A percentile compares a stretch with the other conserved stretches of the same genome.
Evolutionary conservation across 1,140 invertebrate species (phyloP).

Genomic region (Drosophila grimshawi): DNA sequence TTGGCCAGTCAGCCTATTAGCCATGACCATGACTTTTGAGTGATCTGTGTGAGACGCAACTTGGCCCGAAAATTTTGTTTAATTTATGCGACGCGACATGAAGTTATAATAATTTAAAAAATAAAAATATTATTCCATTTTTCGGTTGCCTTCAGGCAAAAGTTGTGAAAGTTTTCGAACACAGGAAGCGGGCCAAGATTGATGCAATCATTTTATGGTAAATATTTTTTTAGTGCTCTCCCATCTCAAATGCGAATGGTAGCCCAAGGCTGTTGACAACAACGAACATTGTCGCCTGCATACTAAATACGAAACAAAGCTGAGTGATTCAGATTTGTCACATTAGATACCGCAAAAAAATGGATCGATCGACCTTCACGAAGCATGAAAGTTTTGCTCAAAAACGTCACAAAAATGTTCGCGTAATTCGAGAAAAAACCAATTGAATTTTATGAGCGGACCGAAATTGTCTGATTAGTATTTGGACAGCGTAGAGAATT

Average conservation of each 20-base stretch:
- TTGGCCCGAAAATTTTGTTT: slow-evolving; percentile 32
- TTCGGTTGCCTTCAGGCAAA: slow-evolving; percentile 36
- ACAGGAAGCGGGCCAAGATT: slow-evolving; percentile 68
- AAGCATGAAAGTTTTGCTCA: slow-evolving; percentile 33
- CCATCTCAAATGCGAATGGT: slow-evolving; percentile 53
- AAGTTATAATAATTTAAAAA: slow-evolving; percentile 60
- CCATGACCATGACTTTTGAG: slow-evolving; percentile 68
- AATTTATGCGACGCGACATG: slow-evolving; percentile 55
- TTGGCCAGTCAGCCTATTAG: slow-evolving; percentile 29
- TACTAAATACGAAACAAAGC: slow-evolving; percentile 57
- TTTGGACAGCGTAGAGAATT: slow-evolving; percentile 58
- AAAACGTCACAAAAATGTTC: slow-evolving; percentile 62
- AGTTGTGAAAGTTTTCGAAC: slow-evolving; percentile 69
- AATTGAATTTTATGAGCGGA: slow-evolving; percentile 55
- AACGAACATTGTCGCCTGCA: slow-evolving; percentile 47
- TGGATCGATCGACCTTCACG: slow-evolving; percentile 61
- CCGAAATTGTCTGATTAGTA: slow-evolving; percentile 48
- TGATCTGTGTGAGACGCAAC: slow-evolving; percentile 19
- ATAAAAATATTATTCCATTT: slow-evolving; percentile 15
- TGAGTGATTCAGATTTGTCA: slow-evolving; percentile 65
- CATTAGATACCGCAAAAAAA: slow-evolving; percentile 46
- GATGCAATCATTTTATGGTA: slow-evolving; percentile 61
- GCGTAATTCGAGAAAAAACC: slow-evolving; percentile 48
- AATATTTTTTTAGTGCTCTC: slow-evolving; percentile 48
- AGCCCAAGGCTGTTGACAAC: slow-evolving; percentile 63